These are phyloP conservation scores for Enteromius radiatus DNA, from an alignment of 2,797 vertebrate species.

Conservation along the genomic window DNA sequence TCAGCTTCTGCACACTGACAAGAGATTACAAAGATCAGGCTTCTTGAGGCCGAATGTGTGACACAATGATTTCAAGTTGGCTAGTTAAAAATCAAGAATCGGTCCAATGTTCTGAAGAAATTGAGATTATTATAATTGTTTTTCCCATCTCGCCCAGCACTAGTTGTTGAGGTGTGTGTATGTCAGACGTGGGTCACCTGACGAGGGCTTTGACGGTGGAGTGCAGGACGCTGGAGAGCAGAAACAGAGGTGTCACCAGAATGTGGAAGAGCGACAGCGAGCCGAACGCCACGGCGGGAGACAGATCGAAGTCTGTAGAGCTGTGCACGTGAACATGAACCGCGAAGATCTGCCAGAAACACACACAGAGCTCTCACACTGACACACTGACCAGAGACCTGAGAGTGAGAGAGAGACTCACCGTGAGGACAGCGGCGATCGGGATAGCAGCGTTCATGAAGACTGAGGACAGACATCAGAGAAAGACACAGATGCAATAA, in stretches of 20 bases:
- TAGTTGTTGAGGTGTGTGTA: background rate
- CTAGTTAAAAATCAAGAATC: no score
- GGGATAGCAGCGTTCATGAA: constrained; percentile 99
- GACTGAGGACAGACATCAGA: constrained; percentile 75
- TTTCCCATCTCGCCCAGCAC: background rate
- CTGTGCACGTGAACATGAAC: constrained; percentile 93
- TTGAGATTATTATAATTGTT: no score
- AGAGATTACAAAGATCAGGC: background rate
- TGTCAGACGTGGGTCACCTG: constrained; percentile 78
- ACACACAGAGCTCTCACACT: background rate
- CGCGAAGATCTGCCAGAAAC: constrained; percentile 88
- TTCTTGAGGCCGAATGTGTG: background rate
- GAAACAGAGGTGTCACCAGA: constrained; percentile 95
- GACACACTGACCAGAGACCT: background rate
- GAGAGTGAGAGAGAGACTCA: constrained; percentile 78
- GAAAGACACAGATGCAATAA: background rate
- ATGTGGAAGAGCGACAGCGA: constrained; percentile 98
- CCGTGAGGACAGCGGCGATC: constrained; percentile 93
- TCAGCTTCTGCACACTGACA: constrained; percentile 92
- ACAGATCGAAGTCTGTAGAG: constrained; percentile 86
- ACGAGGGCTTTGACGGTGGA: constrained; percentile 97
- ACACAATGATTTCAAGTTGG: background rate
- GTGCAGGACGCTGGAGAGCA: constrained; percentile 96
- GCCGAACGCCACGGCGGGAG: constrained; percentile 95
- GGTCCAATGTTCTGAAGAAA: background rate